Conservation (phyloP, 1,140 invertebrate genomes). For the Ceratitis capitata region DNA sequence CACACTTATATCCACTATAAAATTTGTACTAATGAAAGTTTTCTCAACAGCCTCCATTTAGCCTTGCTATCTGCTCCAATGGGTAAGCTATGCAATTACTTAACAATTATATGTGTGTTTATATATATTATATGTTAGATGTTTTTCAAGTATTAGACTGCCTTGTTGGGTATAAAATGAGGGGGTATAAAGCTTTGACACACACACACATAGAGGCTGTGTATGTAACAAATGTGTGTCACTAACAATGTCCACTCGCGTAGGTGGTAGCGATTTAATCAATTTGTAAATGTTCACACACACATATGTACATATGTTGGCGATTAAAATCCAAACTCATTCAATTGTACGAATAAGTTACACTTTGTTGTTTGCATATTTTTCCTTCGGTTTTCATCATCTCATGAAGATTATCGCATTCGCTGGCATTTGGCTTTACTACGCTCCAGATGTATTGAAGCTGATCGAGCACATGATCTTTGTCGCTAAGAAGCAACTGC, state of each 20-base stretch:
- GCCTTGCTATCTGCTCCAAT: too few species aligned
- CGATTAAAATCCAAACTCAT: not conserved
- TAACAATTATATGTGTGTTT: too few species aligned
- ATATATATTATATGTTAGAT: too few species aligned
- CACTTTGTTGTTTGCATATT: not conserved
- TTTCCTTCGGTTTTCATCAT: not conserved
- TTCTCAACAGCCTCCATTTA: too few species aligned
- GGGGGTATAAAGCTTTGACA: not conserved
- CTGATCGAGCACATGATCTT: not conserved
- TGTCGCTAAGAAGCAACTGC: not conserved
- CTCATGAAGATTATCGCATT: not conserved
- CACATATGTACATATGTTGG: too few species aligned
- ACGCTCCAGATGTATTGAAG: not conserved
- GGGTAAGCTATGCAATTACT: too few species aligned
- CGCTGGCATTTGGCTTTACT: not conserved
- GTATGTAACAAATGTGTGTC: not conserved
- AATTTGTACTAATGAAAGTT: too few species aligned
- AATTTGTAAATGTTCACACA: too few species aligned
- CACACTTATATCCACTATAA: too few species aligned
- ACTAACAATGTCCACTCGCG: not conserved
- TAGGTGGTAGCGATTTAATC: conserved; percentile 16
- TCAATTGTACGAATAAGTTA: not conserved
- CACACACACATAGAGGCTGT: too few species aligned
- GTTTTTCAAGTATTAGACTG: too few species aligned
- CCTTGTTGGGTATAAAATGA: not conserved